Conservation (phyloP, 2,797 vertebrate species). For the Silurus lanzhouensis region DNA sequence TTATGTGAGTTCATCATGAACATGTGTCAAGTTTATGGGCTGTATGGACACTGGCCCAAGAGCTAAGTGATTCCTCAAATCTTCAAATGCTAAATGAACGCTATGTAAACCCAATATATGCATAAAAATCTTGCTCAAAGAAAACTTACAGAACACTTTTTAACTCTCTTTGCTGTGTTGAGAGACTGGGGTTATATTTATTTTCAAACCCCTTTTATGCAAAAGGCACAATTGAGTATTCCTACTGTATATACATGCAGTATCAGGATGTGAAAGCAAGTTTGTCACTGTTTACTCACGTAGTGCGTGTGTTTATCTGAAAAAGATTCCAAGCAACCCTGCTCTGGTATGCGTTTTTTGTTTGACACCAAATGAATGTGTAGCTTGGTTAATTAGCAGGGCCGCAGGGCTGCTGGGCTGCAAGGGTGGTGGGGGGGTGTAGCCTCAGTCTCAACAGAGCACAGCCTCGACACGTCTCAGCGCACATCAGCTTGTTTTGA, state of each 20-base stretch:
- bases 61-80: slow-evolving; percentile 35
- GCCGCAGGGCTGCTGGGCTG: slow-evolving; percentile 36
- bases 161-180: background rate
- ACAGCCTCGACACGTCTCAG: slow-evolving; percentile 38
- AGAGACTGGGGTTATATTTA: background rate
- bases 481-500: slow-evolving; percentile 48
- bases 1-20: slow-evolving; percentile 57
- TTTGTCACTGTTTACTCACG: slow-evolving; percentile 30
- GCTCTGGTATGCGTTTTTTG: slow-evolving; percentile 51
- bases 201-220: background rate
- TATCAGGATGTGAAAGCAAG: slow-evolving; percentile 1
- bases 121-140: background rate
- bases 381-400: slow-evolving; percentile 71
- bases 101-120: background rate
- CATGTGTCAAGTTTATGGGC: slow-evolving; percentile 56
- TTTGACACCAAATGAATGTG: slow-evolving; percentile 71
- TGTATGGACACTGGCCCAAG: slow-evolving; percentile 46
- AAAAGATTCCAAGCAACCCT: slow-evolving; percentile 23
- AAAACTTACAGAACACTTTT: background rate
- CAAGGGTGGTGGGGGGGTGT: background rate
- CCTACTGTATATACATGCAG: background rate
- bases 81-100: slow-evolving; percentile 21
- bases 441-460: slow-evolving; percentile 41
- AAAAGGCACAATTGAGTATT: background rate
- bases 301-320: slow-evolving; percentile 32